A percentile compares a stretch with the other conserved stretches of the same genome.
phyloP scores from a whole-genome alignment of 2,113 vertebrate genomes.

The Alces alces region DNA sequence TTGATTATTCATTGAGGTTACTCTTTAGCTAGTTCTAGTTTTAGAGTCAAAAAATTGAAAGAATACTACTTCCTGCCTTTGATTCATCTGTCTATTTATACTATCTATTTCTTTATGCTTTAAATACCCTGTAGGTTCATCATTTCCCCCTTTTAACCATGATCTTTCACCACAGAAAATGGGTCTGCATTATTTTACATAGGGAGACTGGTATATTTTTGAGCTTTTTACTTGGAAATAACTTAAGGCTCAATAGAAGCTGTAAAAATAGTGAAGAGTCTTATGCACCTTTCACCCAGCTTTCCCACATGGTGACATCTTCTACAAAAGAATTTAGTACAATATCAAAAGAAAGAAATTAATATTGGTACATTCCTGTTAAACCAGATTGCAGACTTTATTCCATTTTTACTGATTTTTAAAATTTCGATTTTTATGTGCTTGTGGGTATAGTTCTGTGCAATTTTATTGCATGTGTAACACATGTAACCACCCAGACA shows the following conservation, averaged over 20 bases:
- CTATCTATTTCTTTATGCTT: neutral
- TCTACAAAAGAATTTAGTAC: neutral
- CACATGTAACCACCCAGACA: neutral
- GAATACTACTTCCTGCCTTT: neutral
- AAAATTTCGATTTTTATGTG: neutral
- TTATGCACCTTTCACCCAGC: neutral
- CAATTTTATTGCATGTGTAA: neutral
- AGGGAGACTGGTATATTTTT: neutral
- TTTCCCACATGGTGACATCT: neutral
- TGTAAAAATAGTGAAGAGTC: neutral
- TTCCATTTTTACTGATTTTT: neutral
- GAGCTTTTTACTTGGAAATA: neutral
- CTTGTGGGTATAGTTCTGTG: neutral
- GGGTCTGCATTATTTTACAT: neutral
- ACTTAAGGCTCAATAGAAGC: neutral
- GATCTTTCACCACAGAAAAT: neutral
- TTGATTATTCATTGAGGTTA: neutral
- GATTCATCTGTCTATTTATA: neutral
- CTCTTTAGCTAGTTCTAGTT: neutral
- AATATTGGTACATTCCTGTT: neutral
- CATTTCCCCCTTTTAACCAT: neutral
- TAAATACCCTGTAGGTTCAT: neutral
- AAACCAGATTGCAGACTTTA: neutral
- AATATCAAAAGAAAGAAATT: neutral
- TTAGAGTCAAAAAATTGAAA: neutral